Base-by-base conservation (phyloP, 2,113 vertebrate genomes). In the Diphyllodes magnificus region DNA sequence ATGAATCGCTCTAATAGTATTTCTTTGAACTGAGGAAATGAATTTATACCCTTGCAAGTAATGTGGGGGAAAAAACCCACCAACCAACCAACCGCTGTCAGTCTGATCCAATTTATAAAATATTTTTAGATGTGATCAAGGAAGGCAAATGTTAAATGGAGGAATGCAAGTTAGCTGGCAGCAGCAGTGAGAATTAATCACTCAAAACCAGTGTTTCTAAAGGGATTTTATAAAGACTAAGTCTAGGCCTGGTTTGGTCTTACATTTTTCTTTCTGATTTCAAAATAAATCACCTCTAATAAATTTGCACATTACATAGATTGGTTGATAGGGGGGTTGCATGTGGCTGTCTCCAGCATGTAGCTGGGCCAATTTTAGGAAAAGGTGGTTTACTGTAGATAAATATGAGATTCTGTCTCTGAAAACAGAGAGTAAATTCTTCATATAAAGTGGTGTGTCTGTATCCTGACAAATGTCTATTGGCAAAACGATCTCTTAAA, bases 61-160 rank as follows among this genome's bases (percentile, higher is more conserved):
- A 75, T 50, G 28, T n/a, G 28, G 25, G 15, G 1, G 0, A 6
- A 9, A 44, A 30, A 39, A 3, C 0, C 4, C 28, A 50, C 13
- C 22, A 39, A n/a, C 33, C 30, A 80, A 23, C 25, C 31, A 28
- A 28, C 13, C 42, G 11, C 33, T n/a, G 16, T 51, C 82, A 82
- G 2, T 63, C 61, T 89, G 73, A 81, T 69, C 27, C 19, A 50
- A 12, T 83, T 82, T 65, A 50, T 44, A 50, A 76, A 82, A 16
- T 63, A 47, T 35, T 90, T 85, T 89, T 66, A 77, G 54, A 45
- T 3, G 0, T 9, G 30, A 25, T 57, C 49, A 54, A 47, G 80
- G 82, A 70, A 77, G 70, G 64, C 50, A 50, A 42, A 73, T 73
- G 17, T 54, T 86, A 70, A 83, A 50, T 20, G 24, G 28, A 61